Base-by-base conservation (phyloP, 2,797 vertebrate genomes). In the Gallinago solitaria region DNA sequence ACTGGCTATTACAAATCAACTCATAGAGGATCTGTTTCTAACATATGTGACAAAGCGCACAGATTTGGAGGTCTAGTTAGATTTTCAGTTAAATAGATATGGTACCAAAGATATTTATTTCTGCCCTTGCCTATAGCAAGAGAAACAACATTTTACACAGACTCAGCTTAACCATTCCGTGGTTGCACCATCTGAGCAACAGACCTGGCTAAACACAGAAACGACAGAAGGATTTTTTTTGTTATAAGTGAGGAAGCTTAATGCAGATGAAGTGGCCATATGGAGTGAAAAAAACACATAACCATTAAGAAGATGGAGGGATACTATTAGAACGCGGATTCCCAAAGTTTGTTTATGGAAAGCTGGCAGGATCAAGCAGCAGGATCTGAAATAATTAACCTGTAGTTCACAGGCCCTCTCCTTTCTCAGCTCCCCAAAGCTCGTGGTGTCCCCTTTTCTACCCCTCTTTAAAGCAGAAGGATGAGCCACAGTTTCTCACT, bases 241-340 rank as follows among this genome's bases (percentile, higher is more conserved):
- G 74, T 95, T 91, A 43, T 35, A 93, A 95, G 90, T 43, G 93
- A 87, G 77, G 91, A 95, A 83, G 83, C 75, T 95, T 95, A 94
- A 95, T 96, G 96, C 94, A 96, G 94, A 96, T 93, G 90, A 96
- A 96, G 83, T 91, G 95, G 96, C 94, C 96, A 96, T 97, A 97
- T 96, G 95, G 95, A 95, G 91, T 93, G 93, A 95, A 96, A 96
- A 94, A 96, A 43, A 43, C 41, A 43, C 41, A 89, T 47, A 93
- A 53, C 90, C 86, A 95, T 95, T 93, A 94, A 95, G 96, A 86
- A 94, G 90, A 95, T 82, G 77, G 90, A 95, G 93, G 90, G 77
- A 95, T 93, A 95, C 94, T 94, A 96, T 96, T 96, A 96, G 92
- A 93, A 89, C 74, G 93, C 76, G 94, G 94, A 96, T 95, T 96